Evolutionary conservation across 2,797 vertebrate genomes (phyloP).

Genomic region (Melanotaenia maccullochi): DNA sequence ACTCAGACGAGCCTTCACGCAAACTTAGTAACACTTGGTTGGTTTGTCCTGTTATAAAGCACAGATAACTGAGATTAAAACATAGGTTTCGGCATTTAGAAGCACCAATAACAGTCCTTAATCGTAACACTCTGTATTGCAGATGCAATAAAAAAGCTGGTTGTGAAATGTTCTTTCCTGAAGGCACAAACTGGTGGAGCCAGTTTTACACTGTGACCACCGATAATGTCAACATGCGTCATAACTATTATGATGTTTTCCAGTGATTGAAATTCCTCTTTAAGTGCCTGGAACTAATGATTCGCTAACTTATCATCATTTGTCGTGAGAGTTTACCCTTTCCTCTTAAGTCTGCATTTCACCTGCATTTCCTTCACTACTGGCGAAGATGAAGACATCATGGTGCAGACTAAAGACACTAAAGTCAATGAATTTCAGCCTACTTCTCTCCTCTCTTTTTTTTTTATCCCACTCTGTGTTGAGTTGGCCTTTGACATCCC

Average conservation of each 20-base stretch:
- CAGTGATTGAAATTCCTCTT: constrained; percentile 1
- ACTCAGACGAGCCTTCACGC: background rate
- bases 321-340: constrained; percentile 34
- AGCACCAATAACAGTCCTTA: background rate
- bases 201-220: constrained; percentile 40
- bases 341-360: constrained; percentile 4
- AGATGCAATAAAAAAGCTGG: background rate
- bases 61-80: background rate
- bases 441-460: constrained; percentile 1
- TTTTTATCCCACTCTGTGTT: background rate
- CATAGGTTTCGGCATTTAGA: background rate
- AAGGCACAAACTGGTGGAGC: constrained; percentile 48
- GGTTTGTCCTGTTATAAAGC: background rate
- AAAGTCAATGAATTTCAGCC: background rate
- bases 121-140: background rate
- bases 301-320: constrained; percentile 41
- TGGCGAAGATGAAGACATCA: background rate
- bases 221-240: constrained; percentile 46
- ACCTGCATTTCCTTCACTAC: background rate
- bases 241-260: constrained; percentile 22
- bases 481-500: constrained; percentile 11
- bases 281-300: constrained; percentile 14
- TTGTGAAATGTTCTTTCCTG: constrained; percentile 26
- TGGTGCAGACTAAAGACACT: background rate
- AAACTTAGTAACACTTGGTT: background rate